These are phyloP conservation scores for Patagioenas fasciata DNA, from an alignment of 2,113 vertebrate species.

Conservation along the genomic window DNA sequence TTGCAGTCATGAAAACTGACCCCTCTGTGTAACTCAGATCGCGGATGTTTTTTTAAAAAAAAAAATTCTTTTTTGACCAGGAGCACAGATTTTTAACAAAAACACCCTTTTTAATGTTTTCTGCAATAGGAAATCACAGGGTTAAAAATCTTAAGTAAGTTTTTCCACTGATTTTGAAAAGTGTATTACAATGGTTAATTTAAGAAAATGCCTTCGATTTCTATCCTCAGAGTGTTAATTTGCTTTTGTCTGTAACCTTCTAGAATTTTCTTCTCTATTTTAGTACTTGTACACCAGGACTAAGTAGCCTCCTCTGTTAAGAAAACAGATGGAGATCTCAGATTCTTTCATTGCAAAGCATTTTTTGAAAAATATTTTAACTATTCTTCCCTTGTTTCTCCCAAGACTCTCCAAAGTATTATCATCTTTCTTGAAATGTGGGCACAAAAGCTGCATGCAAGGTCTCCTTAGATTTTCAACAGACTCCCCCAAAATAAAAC, in stretches of 20 bases:
- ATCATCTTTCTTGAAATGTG: neutral
- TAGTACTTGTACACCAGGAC: neutral
- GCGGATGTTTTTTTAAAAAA: neutral
- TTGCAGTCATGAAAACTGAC: neutral
- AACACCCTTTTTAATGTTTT: neutral
- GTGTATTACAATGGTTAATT: neutral
- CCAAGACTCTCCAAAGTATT: neutral
- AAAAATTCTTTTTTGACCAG: neutral
- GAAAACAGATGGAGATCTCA: slow-evolving; percentile 55
- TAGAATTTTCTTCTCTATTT: slow-evolving; percentile 43
- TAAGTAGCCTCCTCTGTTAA: slow-evolving; percentile 34
- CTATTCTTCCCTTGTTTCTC: neutral
- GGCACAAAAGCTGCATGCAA: neutral
- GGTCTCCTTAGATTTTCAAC: neutral
- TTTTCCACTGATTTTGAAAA: neutral
- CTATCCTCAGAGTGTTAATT: neutral
- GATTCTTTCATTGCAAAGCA: neutral
- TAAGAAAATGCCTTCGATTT: neutral
- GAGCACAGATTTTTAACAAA: neutral
- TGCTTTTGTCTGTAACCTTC: slow-evolving; percentile 3
- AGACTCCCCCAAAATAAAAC: neutral
- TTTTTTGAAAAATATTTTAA: neutral
- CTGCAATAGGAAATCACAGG: neutral
- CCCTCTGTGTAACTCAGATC: neutral
- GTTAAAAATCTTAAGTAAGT: neutral